These are phyloP conservation scores for Campoletis sonorensis DNA, from an alignment of 1,140 invertebrate genomes.

Conservation along the genomic window DNA sequence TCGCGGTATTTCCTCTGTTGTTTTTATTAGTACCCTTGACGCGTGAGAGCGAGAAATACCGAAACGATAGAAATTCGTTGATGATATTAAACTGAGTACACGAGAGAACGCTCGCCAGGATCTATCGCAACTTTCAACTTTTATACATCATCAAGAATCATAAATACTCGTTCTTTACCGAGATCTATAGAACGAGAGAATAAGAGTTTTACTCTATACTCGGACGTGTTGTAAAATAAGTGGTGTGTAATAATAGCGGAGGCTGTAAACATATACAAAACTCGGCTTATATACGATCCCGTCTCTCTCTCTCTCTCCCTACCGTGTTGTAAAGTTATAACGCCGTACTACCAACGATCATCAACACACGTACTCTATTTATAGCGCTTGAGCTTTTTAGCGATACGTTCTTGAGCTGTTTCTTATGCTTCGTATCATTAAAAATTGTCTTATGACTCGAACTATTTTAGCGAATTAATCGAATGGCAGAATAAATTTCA, in stretches of 20 bases:
- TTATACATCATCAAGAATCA: conserved; percentile 29
- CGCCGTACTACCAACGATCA: background rate
- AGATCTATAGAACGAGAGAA: background rate
- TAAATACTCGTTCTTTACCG: conserved; percentile 29
- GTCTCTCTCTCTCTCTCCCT: conserved; percentile 13
- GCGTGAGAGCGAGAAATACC: background rate
- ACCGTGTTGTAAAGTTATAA: background rate
- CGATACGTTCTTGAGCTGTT: background rate
- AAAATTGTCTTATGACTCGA: background rate
- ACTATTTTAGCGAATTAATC: no score
- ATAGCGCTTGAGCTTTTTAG: background rate
- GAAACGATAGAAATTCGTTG: background rate
- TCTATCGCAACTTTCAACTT: conserved; percentile 18
- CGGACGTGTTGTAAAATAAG: conserved; percentile 41
- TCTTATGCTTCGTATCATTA: background rate
- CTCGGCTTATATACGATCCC: conserved; percentile 30
- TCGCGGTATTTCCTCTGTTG: background rate
- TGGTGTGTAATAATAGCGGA: conserved; percentile 38
- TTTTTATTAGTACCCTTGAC: background rate
- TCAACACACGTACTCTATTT: background rate
- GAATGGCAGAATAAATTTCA: no score
- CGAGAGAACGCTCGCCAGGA: background rate
- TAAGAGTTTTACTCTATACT: conserved; percentile 16
- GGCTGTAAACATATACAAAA: conserved; percentile 40
- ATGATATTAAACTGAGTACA: conserved; percentile 26